These are phyloP conservation scores for Leptinotarsa haldemani DNA, from an alignment of 2,888 invertebrate species.

Conservation along the genomic window DNA sequence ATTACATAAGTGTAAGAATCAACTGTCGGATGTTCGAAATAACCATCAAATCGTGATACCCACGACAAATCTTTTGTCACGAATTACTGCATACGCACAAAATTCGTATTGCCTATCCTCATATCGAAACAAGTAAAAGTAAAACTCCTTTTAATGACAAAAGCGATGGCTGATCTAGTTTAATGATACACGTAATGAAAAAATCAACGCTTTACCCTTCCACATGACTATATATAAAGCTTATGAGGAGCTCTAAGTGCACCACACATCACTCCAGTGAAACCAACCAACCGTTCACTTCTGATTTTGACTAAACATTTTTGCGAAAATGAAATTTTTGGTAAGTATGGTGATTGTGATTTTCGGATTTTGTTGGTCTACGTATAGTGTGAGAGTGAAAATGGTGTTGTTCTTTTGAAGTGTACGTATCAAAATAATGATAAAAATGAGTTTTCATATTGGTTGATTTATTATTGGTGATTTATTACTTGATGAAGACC, in stretches of 20 bases:
- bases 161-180: slow-evolving; percentile 53
- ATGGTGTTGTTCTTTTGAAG: background rate
- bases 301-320: slow-evolving; percentile 24
- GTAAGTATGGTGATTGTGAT: slow-evolving; percentile 43
- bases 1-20: no score
- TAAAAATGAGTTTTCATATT: no score
- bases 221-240: slow-evolving; percentile 48
- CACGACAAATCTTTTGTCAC: background rate
- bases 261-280: slow-evolving; percentile 47
- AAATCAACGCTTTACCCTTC: slow-evolving; percentile 50
- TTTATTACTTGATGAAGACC: no score
- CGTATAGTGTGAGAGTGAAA: background rate
- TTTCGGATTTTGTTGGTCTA: background rate
- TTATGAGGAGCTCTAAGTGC: slow-evolving; percentile 34
- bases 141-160: slow-evolving; percentile 44
- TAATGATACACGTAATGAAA: slow-evolving; percentile 51
- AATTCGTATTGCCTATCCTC: slow-evolving; percentile 9
- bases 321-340: slow-evolving; percentile 48
- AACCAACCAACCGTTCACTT: slow-evolving; percentile 38
- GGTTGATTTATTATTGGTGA: no score
- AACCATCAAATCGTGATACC: background rate
- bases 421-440: no score
- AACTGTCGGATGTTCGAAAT: background rate
- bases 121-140: slow-evolving; percentile 44
- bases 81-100: slow-evolving; percentile 10